phyloP scores from a whole-genome alignment of 2,888 invertebrate species.

The Meta bourneti region DNA sequence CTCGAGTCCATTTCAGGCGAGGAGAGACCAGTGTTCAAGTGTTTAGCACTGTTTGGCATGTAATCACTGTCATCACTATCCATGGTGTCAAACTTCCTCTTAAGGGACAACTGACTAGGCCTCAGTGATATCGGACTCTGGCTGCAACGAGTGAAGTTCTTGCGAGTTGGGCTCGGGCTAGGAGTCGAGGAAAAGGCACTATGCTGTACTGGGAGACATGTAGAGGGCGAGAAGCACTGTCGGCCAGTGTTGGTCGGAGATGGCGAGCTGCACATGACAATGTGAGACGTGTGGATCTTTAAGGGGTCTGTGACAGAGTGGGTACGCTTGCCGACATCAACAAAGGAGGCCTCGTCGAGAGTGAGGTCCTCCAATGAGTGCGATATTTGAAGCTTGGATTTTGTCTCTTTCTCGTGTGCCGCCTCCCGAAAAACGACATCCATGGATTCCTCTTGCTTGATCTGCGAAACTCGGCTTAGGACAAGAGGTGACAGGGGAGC shows the following conservation, averaged over 20 bases:
- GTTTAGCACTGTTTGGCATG: constrained; percentile 70
- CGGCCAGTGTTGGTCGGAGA: constrained; percentile 81
- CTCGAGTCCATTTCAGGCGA: constrained; percentile 51
- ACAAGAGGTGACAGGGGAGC: constrained; percentile 80
- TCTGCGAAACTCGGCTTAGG: constrained; percentile 92
- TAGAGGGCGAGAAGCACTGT: constrained; percentile 84
- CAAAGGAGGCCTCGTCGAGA: constrained; percentile 80
- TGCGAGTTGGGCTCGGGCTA: constrained; percentile 92
- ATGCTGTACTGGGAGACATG: constrained; percentile 83
- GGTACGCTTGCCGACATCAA: constrained; percentile 78
- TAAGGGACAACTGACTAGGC: constrained; percentile 86
- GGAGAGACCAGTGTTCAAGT: constrained; percentile 62
- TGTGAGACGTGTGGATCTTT: constrained; percentile 80
- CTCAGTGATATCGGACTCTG: constrained; percentile 93
- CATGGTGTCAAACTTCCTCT: constrained; percentile 80
- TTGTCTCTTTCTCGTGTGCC: constrained; percentile 93
- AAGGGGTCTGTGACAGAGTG: constrained; percentile 81
- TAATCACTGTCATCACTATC: constrained; percentile 73
- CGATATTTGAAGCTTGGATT: constrained; percentile 95
- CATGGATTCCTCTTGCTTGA: constrained; percentile 91
- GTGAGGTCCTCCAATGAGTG: constrained; percentile 96
- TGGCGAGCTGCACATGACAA: constrained; percentile 80
- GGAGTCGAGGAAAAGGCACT: constrained; percentile 82
- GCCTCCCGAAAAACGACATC: constrained; percentile 91
- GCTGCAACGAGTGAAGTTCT: constrained; percentile 89